phyloP scores from a whole-genome alignment of 1,140 invertebrate species.

The Drosophila orosa region DNA sequence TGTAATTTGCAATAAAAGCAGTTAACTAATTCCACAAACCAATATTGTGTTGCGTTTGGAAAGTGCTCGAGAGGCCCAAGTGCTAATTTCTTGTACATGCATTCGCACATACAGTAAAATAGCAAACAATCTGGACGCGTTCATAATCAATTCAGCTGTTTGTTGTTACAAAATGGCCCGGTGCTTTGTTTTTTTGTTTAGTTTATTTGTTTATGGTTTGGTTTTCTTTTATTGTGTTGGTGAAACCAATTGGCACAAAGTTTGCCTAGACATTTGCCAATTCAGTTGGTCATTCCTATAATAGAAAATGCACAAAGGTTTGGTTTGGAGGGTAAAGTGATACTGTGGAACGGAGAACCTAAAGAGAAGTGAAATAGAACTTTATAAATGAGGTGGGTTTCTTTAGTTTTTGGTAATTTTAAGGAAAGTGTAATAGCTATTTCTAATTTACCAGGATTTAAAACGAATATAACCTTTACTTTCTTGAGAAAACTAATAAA shows the following conservation, averaged over 20 bases:
- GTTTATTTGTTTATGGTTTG: slow-evolving; percentile 21
- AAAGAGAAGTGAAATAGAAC: neutral
- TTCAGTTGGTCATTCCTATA: slow-evolving; percentile 16
- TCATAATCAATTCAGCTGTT: slow-evolving; percentile 74
- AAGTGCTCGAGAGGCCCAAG: slow-evolving; percentile 38
- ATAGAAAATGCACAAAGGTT: slow-evolving; percentile 8
- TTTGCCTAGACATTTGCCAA: slow-evolving; percentile 59
- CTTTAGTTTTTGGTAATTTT: neutral
- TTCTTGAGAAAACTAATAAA: neutral
- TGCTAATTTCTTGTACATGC: slow-evolving; percentile 69
- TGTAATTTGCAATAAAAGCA: slow-evolving; percentile 79
- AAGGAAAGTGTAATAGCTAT: neutral
- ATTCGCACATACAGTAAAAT: slow-evolving; percentile 23
- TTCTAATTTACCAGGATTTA: neutral
- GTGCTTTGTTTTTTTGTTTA: slow-evolving; percentile 26
- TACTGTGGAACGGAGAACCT: neutral
- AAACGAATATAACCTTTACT: neutral
- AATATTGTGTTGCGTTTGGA: slow-evolving; percentile 38
- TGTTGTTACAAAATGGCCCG: slow-evolving; percentile 64
- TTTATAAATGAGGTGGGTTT: too few relatives aligned
- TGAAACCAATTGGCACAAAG: slow-evolving; percentile 43
- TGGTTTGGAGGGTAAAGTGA: neutral
- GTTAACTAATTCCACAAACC: slow-evolving; percentile 69
- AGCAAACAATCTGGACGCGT: slow-evolving; percentile 39
- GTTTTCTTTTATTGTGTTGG: slow-evolving; percentile 19